Evolutionary conservation across 2,113 vertebrate genomes (phyloP).

Genomic region (Nycticorax nycticorax): DNA sequence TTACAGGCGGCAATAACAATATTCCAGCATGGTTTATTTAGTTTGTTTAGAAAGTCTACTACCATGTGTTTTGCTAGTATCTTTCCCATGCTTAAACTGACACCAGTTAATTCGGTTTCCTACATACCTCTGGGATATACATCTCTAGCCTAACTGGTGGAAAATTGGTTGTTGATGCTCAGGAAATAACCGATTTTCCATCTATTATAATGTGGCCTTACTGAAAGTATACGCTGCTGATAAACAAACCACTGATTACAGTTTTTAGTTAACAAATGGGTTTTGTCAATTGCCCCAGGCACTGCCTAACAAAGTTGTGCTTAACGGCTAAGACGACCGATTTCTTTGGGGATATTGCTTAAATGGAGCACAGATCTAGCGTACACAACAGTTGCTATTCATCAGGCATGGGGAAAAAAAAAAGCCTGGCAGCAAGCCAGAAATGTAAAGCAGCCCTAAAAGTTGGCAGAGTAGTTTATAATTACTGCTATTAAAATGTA

Average conservation of each 20-base stretch:
- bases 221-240: conserved; percentile 12
- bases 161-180: conserved; percentile 76
- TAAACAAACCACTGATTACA: conserved; percentile 72
- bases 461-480: conserved; percentile 79
- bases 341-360: conserved; percentile 70
- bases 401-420: conserved; percentile 58
- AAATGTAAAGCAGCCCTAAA: conserved; percentile 77
- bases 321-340: conserved; percentile 68
- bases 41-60: not conserved
- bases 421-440: conserved; percentile 70
- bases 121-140: conserved; percentile 50
- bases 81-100: conserved; percentile 7
- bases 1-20: not conserved
- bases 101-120: conserved; percentile 19
- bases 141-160: conserved; percentile 72
- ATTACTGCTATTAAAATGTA: conserved; percentile 79
- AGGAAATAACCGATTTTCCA: conserved; percentile 79
- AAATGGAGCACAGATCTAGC: conserved; percentile 62
- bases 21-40: not conserved
- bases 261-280: conserved; percentile 69
- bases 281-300: conserved; percentile 54
- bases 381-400: conserved; percentile 75
- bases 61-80: not conserved
- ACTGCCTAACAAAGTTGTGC: conserved; percentile 64
- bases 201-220: conserved; percentile 66